These are phyloP conservation scores for Oryctes rhinoceros DNA, from an alignment of 1,140 invertebrate species.

Conservation along the genomic window DNA sequence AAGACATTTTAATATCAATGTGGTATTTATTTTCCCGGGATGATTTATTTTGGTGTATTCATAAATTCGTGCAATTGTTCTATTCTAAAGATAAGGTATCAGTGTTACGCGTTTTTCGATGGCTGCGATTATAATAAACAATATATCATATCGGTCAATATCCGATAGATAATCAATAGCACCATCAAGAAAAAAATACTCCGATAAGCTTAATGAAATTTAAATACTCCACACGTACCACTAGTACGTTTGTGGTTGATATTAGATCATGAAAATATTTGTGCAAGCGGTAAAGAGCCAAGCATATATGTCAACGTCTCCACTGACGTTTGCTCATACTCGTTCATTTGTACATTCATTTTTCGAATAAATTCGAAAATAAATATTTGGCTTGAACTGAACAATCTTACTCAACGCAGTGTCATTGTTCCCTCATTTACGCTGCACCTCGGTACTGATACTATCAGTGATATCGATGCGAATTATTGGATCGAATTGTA, in stretches of 20 bases:
- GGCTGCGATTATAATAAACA: not conserved
- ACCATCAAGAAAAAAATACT: not conserved
- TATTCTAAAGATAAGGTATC: no score
- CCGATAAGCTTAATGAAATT: not conserved
- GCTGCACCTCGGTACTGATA: not conserved
- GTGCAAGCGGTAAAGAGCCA: not conserved
- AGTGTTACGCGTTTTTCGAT: not conserved
- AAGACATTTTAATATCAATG: no score
- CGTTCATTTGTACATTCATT: conserved; percentile 19
- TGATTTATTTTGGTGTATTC: no score
- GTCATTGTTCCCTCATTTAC: not conserved
- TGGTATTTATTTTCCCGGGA: no score
- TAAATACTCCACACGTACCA: not conserved
- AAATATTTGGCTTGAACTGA: conserved; percentile 19
- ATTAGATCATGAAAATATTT: not conserved
- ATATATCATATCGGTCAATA: conserved; percentile 3
- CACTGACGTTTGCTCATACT: not conserved
- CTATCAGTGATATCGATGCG: not conserved
- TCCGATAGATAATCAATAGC: not conserved
- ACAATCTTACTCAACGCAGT: not conserved
- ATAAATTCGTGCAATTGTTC: no score
- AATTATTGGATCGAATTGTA: not conserved
- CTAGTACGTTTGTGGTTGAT: not conserved
- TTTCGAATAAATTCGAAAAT: conserved; percentile 2
- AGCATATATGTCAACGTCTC: not conserved